Percentiles rank a stretch among this genome's conserved stretches.
Conservation (phyloP, 2,113 vertebrate genomes). For the Phrynocephalus versicolor region DNA sequence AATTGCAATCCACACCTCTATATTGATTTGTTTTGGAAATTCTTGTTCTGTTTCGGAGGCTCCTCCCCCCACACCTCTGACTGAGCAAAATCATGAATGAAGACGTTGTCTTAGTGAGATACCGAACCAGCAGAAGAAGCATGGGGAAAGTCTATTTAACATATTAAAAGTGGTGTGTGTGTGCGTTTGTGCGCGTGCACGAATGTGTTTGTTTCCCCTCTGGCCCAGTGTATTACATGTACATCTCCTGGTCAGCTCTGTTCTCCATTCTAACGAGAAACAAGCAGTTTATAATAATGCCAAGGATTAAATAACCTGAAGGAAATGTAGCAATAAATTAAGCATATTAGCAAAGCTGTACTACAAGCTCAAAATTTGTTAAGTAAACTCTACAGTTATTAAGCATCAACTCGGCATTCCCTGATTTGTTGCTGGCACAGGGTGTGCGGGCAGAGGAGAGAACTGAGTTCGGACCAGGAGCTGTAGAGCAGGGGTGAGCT, state of each 20-base stretch:
- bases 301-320: slow-evolving; percentile 73
- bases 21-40: background rate
- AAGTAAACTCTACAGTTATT: slow-evolving; percentile 72
- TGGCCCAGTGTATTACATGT: slow-evolving; percentile 45
- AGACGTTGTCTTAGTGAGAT: background rate
- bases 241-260: slow-evolving; percentile 55
- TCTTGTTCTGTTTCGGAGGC: background rate
- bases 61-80: background rate
- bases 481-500: background rate
- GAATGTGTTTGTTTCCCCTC: background rate
- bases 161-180: background rate
- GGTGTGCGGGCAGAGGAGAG: background rate
- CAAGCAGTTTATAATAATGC: slow-evolving; percentile 64
- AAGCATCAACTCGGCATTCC: slow-evolving; percentile 52
- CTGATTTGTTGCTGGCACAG: slow-evolving; percentile 27
- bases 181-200: background rate
- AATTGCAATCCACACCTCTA: background rate
- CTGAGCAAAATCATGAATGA: background rate
- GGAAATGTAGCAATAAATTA: slow-evolving; percentile 72
- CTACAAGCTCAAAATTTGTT: slow-evolving; percentile 68
- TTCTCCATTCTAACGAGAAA: slow-evolving; percentile 67
- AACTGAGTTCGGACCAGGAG: slow-evolving; percentile 39
- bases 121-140: background rate
- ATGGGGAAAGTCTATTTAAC: slow-evolving; percentile 35
- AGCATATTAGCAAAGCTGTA: slow-evolving; percentile 70